phyloP scores from a whole-genome alignment of 2,888 invertebrate genomes.

The Mimachlamys varia region DNA sequence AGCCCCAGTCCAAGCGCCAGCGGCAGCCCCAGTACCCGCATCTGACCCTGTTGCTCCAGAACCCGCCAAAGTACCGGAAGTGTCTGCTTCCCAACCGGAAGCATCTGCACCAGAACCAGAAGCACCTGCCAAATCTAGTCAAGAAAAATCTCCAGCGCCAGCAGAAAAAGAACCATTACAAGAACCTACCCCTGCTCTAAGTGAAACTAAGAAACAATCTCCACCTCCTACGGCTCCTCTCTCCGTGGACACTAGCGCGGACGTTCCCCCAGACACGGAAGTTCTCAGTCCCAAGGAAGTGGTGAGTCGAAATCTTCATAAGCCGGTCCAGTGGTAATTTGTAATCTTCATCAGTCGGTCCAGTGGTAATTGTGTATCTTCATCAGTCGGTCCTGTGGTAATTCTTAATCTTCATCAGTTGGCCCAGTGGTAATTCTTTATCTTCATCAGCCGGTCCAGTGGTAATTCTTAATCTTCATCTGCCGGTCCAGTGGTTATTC shows the following conservation, averaged over 20 bases:
- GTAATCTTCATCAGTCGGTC: too few species aligned
- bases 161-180: background rate
- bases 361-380: too few species aligned
- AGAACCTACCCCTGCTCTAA: background rate
- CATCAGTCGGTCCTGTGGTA: too few species aligned
- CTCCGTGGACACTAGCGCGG: background rate
- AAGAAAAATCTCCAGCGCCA: background rate
- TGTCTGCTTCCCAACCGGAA: background rate
- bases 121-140: background rate
- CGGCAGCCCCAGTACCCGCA: background rate
- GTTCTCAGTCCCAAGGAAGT: slow-evolving; percentile 9
- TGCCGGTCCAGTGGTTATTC: too few species aligned
- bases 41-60: background rate
- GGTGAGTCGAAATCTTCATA: too few species aligned
- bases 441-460: too few species aligned
- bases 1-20: background rate
- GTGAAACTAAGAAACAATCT: background rate
- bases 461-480: too few species aligned
- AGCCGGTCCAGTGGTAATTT: too few species aligned
- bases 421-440: too few species aligned
- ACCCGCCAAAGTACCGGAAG: background rate
- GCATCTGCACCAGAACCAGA: background rate
- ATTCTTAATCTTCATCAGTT: too few species aligned
- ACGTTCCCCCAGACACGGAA: background rate
- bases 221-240: background rate